Conservation (phyloP, 2,797 vertebrate genomes). For the Oceanodroma leucorhoa region DNA sequence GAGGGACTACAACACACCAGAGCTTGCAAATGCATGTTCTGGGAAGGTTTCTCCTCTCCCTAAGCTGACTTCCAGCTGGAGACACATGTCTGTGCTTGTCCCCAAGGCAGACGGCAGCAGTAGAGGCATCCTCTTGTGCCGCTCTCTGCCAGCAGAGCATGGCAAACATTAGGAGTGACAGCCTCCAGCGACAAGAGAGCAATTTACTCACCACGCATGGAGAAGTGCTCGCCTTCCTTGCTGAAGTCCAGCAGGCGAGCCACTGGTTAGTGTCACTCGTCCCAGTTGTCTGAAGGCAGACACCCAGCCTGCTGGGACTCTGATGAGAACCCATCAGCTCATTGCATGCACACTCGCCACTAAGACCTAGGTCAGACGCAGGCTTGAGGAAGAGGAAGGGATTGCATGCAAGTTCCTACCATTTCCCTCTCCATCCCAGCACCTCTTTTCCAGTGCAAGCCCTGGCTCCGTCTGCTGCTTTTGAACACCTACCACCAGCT, state of each 20-base stretch:
- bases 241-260: neutral
- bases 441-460: neutral
- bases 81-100: neutral
- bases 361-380: neutral
- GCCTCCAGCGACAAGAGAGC: neutral
- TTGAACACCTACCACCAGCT: neutral
- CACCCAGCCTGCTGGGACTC: neutral
- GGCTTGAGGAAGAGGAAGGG: neutral
- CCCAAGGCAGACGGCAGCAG: neutral
- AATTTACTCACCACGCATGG: neutral
- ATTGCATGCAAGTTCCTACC: neutral
- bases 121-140: neutral
- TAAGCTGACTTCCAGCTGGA: neutral
- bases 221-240: neutral
- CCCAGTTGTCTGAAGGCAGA: neutral
- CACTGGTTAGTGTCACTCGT: neutral
- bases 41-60: neutral
- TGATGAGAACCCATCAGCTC: neutral
- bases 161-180: neutral
- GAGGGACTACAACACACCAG: neutral
- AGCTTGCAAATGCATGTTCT: neutral
- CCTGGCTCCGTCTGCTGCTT: neutral
- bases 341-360: rapidly evolving
- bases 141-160: neutral
- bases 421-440: neutral